Evolutionary conservation across 2,797 vertebrate genomes (phyloP).

Genomic region (Rhinella marina): DNA sequence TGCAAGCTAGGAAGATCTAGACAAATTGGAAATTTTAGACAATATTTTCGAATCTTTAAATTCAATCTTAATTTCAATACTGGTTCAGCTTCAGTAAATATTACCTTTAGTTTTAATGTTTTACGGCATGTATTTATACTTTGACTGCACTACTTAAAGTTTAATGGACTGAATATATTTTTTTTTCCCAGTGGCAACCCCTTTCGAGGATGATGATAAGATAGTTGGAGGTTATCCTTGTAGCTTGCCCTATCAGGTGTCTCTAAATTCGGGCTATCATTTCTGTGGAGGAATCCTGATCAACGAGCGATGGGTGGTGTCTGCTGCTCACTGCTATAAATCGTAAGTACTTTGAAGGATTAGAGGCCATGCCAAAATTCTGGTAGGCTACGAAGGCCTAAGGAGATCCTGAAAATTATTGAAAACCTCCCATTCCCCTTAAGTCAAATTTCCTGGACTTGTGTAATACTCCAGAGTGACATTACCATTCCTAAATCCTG

Average conservation of each 20-base stretch:
- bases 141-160: too few species aligned
- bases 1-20: too few species aligned
- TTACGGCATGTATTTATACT: too few species aligned
- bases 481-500: too few species aligned
- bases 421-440: too few species aligned
- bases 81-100: neutral
- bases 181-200: constrained; percentile 65
- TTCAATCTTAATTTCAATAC: neutral
- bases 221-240: constrained; percentile 84
- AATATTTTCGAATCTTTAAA: too few species aligned
- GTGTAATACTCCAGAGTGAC: too few species aligned
- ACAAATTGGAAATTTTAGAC: too few species aligned
- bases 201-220: constrained; percentile 68
- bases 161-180: too few species aligned
- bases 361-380: too few species aligned
- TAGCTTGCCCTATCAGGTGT: constrained; percentile 75
- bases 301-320: constrained; percentile 76
- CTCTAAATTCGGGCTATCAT: constrained; percentile 76
- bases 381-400: neutral
- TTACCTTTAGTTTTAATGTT: neutral
- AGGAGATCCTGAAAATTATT: neutral
- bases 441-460: neutral
- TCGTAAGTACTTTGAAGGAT: constrained; percentile 66
- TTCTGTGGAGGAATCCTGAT: constrained; percentile 80
- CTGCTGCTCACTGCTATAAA: constrained; percentile 74